A percentile compares a stretch with the other conserved stretches of the same genome.
Conservation (phyloP, 2,797 vertebrate genomes). For the Sylvilagus floridanus region DNA sequence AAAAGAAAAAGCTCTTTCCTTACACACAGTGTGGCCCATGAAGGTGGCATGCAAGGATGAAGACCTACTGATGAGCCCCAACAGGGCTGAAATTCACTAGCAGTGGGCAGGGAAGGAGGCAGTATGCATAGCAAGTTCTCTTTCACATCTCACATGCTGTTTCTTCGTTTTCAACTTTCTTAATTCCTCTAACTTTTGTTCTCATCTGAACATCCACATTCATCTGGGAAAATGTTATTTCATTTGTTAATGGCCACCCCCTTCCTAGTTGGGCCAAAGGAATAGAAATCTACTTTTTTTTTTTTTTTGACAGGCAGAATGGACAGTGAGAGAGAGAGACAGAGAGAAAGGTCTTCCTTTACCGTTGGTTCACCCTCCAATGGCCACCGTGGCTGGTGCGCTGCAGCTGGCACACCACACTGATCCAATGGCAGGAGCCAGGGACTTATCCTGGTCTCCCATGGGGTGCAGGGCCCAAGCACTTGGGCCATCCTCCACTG, state of each 20-base stretch:
- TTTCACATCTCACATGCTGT: not conserved
- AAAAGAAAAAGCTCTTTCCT: not conserved
- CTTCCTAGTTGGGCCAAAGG: not conserved
- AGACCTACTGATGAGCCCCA: not conserved
- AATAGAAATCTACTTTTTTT: not conserved
- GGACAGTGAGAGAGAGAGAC: too few relatives aligned
- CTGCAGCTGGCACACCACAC: too few relatives aligned
- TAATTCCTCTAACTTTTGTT: not conserved
- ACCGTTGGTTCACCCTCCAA: too few relatives aligned
- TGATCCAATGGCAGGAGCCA: too few relatives aligned
- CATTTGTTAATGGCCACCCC: not conserved
- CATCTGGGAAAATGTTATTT: not conserved
- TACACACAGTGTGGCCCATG: not conserved
- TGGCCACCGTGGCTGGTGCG: too few relatives aligned
- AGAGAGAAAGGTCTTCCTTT: too few relatives aligned
- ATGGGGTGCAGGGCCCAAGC: too few relatives aligned
- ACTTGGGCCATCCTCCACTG: too few relatives aligned
- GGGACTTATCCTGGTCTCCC: too few relatives aligned
- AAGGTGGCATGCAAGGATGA: not conserved
- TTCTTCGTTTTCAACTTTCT: constrained; percentile 43
- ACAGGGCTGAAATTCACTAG: not conserved
- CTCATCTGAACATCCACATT: constrained; percentile 30
- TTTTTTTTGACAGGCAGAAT: too few relatives aligned
- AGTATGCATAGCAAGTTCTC: not conserved
- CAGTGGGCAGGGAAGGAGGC: not conserved